Conservation (phyloP, 2,797 vertebrate genomes). For the Microctenopoma lineatum region DNA sequence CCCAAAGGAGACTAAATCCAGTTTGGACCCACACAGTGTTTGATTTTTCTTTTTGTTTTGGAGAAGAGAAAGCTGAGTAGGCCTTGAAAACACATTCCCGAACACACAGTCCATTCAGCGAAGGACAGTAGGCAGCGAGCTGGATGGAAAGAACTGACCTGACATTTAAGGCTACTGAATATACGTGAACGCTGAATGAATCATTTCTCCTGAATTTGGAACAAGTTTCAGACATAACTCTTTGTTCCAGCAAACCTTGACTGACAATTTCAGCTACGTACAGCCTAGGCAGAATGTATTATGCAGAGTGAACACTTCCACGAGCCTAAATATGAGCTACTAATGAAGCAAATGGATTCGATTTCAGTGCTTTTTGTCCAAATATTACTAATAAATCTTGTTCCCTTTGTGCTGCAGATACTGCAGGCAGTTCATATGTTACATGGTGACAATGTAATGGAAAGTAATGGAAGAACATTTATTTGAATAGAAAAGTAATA, state of each 20-base stretch:
- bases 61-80: slow-evolving; percentile 52
- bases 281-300: slow-evolving; percentile 6
- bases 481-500: too few species aligned
- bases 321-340: slow-evolving; percentile 28
- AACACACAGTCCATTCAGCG: slow-evolving; percentile 71
- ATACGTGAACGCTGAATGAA: slow-evolving; percentile 42
- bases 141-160: slow-evolving; percentile 57
- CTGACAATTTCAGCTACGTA: slow-evolving; percentile 11
- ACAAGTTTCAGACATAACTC: slow-evolving; percentile 5
- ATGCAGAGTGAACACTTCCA: slow-evolving; percentile 41
- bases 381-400: slow-evolving; percentile 17
- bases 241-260: slow-evolving; percentile 23
- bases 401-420: background rate
- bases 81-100: slow-evolving; percentile 53
- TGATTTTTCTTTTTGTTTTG: background rate
- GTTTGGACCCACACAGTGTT: slow-evolving; percentile 21
- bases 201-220: slow-evolving; percentile 38
- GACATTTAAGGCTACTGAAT: slow-evolving; percentile 74
- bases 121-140: slow-evolving; percentile 57
- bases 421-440: background rate
- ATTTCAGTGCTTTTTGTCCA: slow-evolving; percentile 30
- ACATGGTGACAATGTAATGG: background rate
- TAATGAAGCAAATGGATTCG: slow-evolving; percentile 48
- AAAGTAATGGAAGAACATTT: background rate
- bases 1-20: slow-evolving; percentile 41